Conservation (phyloP, 2,888 invertebrate species). For the Pherbina coryleti region DNA sequence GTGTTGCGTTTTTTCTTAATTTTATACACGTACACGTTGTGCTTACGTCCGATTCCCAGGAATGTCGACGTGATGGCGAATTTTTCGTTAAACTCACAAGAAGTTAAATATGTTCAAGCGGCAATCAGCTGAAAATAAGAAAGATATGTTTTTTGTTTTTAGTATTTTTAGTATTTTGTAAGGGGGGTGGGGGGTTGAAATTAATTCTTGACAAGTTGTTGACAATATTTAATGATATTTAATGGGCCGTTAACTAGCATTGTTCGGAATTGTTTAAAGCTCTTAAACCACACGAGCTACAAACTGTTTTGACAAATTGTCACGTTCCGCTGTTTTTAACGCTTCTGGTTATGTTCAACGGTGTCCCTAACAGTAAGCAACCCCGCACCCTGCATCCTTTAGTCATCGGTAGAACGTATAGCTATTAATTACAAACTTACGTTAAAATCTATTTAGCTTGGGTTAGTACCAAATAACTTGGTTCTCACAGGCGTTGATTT, state of each 20-base stretch:
- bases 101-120: not conserved
- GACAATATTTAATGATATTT: not conserved
- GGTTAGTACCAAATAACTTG: not conserved
- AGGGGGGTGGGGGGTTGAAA: not conserved
- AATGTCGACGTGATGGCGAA: slow-evolving; percentile 66
- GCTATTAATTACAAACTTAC: not conserved
- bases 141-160: not conserved
- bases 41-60: slow-evolving; percentile 59
- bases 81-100: slow-evolving; percentile 54
- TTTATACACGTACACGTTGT: slow-evolving; percentile 65
- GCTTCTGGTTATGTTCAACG: too few relatives aligned
- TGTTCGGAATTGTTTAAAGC: not conserved
- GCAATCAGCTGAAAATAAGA: slow-evolving; percentile 17
- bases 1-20: slow-evolving; percentile 64
- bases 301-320: slow-evolving; percentile 4
- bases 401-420: not conserved
- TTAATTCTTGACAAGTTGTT: not conserved
- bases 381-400: too few relatives aligned
- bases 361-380: too few relatives aligned
- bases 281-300: not conserved
- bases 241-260: not conserved
- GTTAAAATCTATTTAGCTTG: too few relatives aligned
- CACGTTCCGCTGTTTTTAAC: not conserved
- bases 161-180: not conserved
- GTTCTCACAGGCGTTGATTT: not conserved